phyloP scores from a whole-genome alignment of 2,797 vertebrate genomes.

The Passerculus sandwichensis region DNA sequence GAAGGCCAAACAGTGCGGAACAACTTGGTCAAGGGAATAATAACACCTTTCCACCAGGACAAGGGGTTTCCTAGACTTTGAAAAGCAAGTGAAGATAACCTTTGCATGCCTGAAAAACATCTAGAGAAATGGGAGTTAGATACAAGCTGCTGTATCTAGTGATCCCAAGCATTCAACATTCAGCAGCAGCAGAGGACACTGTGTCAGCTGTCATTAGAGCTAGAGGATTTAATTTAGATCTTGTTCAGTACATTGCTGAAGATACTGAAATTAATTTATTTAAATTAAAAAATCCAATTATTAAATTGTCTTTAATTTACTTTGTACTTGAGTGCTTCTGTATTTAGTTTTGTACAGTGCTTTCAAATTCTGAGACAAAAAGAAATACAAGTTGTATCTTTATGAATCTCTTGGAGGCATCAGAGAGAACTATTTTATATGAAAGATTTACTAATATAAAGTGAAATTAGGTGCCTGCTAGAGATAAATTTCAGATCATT shows the following conservation, averaged over 20 bases:
- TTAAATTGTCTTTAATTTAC: background rate
- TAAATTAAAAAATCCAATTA: background rate
- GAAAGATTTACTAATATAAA: background rate
- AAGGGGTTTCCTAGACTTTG: background rate
- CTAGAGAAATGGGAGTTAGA: background rate
- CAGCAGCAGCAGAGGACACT: background rate
- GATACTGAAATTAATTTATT: background rate
- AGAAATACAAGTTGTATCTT: background rate
- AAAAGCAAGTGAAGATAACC: background rate
- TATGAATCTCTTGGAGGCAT: background rate
- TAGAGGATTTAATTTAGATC: background rate
- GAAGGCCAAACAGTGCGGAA: background rate
- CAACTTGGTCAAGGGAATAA: background rate
- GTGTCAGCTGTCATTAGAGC: background rate
- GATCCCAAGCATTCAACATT: background rate
- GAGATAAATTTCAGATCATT: background rate
- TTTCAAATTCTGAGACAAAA: background rate
- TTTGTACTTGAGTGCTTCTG: background rate
- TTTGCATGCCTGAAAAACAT: background rate
- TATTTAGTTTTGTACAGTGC: background rate
- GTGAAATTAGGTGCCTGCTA: background rate
- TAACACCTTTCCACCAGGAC: background rate
- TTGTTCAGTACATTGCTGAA: background rate
- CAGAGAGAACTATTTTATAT: background rate
- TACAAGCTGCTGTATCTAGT: background rate